Conservation (phyloP, 2,797 vertebrate genomes). For the Myripristis murdjan region DNA sequence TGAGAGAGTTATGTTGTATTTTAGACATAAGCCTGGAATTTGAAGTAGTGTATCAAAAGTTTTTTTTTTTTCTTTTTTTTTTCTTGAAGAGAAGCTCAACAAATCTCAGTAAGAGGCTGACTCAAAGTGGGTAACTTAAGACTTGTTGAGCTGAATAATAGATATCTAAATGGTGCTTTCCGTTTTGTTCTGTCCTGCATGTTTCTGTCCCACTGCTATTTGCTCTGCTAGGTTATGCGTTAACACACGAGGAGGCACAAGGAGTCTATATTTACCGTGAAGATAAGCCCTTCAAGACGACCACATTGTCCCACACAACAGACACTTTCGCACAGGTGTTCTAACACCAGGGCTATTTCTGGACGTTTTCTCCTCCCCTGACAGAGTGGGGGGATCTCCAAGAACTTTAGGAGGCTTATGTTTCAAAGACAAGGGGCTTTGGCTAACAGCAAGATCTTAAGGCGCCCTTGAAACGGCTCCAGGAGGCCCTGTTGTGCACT, state of each 20-base stretch:
- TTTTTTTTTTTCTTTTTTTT: too few relatives aligned
- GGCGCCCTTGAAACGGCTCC: conserved; percentile 77
- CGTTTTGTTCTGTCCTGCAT: not conserved
- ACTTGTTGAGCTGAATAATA: not conserved
- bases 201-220: conserved; percentile 25
- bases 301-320: conserved; percentile 81
- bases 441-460: conserved; percentile 78
- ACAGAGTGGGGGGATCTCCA: conserved; percentile 73
- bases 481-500: conserved; percentile 68
- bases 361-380: conserved; percentile 73
- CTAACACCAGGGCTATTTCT: conserved; percentile 68
- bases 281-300: conserved; percentile 68
- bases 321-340: conserved; percentile 80
- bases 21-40: too few relatives aligned
- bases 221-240: conserved; percentile 34
- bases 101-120: not conserved
- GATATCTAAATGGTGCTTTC: conserved; percentile 3
- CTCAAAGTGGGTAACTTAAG: not conserved
- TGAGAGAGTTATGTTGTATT: too few relatives aligned
- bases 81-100: not conserved
- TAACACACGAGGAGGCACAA: conserved; percentile 40
- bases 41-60: too few relatives aligned
- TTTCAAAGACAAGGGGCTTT: conserved; percentile 85
- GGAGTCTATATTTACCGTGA: conserved; percentile 67
- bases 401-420: conserved; percentile 78